Evolutionary conservation across 2,113 vertebrate species (phyloP), one percentile per base, ranked within the genome.

Genomic region (Pelvicachromis taeniatus): DNA sequence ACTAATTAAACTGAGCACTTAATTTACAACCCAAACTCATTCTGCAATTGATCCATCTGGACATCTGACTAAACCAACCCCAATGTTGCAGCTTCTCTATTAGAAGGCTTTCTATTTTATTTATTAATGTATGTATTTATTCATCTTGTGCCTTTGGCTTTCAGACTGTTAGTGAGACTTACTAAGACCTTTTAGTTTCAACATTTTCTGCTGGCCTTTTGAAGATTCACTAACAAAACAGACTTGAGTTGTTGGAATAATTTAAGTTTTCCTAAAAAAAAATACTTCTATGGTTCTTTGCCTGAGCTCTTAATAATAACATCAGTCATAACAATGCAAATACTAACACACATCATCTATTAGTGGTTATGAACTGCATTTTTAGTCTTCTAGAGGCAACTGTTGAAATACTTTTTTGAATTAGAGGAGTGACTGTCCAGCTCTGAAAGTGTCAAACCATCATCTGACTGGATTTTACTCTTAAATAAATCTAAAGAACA

Each of bases 271-370:
- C 5, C 68, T 65, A 5, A 29, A 31, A 50, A 65, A 65, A 48
- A 52, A 75, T 52, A 75, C 42, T 75, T 75, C 4, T 13, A 9
- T 52, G 85, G 42, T 84, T 88, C 87, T 88, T 75, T 88, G 79
- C 54, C 73, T 50, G 35, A 70, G 45, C 38, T 78, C 59, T 59
- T 17, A 26, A 73, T n/a, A 35, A 78, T 9, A 35, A 73, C 42
- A 0, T 31, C 26, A 52, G 29, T 52, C 45, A 33, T 8, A 75
- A 75, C 10, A 75, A 58, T 29, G 29, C 17, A 45, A 77, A 81
- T 45, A 16, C 65, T 80, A 68, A 86, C 45, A 59, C 70, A 77
- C 55, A 52, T 31, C 1, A 19, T 56, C 31, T 7, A 23, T 87
- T 80, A 77, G 80, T 79, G 53, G 88, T 63, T 19, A 31, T 56